Conservation (phyloP, 2,888 invertebrate genomes). For the Terebella lapidaria region DNA sequence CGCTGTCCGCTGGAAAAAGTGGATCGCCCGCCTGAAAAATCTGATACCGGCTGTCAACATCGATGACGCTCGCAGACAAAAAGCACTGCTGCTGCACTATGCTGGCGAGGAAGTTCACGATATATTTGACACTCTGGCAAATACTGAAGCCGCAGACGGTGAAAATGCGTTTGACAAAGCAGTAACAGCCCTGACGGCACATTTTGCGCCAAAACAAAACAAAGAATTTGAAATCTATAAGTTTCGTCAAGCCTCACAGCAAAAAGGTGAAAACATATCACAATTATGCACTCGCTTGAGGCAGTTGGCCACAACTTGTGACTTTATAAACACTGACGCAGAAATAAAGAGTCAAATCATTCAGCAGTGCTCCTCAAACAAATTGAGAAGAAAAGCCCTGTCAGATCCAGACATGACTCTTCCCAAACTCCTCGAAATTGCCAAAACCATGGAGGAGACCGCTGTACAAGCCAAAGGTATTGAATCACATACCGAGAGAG, state of each 20-base stretch:
- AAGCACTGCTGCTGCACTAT: not conserved
- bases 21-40: not conserved
- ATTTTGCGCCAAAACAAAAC: not conserved
- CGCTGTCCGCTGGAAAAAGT: not conserved
- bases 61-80: not conserved
- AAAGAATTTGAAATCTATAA: not conserved
- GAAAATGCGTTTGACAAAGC: not conserved
- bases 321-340: too few species aligned
- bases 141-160: not conserved
- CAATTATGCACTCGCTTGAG: not conserved
- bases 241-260: not conserved
- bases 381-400: conserved; percentile 2
- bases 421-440: not conserved
- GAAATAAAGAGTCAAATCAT: too few species aligned
- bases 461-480: not conserved
- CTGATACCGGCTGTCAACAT: not conserved
- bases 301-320: too few species aligned
- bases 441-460: not conserved
- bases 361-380: not conserved
- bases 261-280: not conserved
- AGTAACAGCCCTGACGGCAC: not conserved
- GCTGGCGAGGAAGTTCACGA: not conserved
- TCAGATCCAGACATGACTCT: conserved; percentile 11
- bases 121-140: too few species aligned
- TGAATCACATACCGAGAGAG: not conserved